phyloP scores from a whole-genome alignment of 1,140 invertebrate genomes.

The Cydia pomonella region DNA sequence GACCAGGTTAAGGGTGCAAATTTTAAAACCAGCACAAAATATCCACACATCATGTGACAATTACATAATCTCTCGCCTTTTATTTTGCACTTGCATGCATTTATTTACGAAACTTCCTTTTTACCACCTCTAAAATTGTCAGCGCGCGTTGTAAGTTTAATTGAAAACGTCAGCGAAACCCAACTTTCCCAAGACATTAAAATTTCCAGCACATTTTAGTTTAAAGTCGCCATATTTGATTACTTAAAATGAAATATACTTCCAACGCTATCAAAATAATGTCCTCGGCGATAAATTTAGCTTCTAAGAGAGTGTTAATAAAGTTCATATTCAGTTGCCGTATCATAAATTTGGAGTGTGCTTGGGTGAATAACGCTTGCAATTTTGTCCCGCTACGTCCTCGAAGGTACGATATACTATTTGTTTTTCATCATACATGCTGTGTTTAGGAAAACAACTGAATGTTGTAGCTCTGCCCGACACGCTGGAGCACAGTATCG shows the following conservation, averaged over 20 bases:
- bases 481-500: neutral
- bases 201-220: slow-evolving; percentile 15
- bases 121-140: neutral
- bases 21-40: no score
- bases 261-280: slow-evolving; percentile 18
- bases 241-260: slow-evolving; percentile 30
- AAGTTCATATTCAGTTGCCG: slow-evolving; percentile 14
- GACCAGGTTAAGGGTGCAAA: no score
- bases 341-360: slow-evolving; percentile 20
- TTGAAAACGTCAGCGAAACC: neutral
- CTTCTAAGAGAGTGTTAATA: slow-evolving; percentile 3
- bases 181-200: neutral
- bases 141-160: neutral
- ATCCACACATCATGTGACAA: no score
- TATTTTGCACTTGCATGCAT: neutral
- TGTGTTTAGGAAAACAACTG: slow-evolving; percentile 4
- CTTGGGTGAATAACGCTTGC: slow-evolving; percentile 17
- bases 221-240: slow-evolving; percentile 27
- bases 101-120: neutral
- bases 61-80: no score
- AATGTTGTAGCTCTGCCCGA: no score
- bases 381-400: slow-evolving; percentile 21
- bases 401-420: slow-evolving; percentile 24
- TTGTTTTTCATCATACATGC: neutral
- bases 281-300: slow-evolving; percentile 9